These are phyloP conservation scores for Craseonycteris thonglongyai DNA, from an alignment of 2,113 vertebrate genomes.

Conservation along the genomic window DNA sequence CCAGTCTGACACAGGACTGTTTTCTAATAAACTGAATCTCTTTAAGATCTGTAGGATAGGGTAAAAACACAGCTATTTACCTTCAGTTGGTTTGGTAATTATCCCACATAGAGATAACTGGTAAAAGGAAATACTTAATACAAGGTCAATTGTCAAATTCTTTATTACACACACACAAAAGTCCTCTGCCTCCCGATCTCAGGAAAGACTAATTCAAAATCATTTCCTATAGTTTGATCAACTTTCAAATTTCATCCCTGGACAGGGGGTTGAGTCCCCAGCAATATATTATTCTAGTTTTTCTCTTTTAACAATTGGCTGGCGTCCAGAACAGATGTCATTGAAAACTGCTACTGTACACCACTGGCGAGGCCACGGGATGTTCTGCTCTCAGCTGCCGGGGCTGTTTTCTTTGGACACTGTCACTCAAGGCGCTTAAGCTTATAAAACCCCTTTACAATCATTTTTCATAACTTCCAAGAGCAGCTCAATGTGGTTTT, in stretches of 20 bases:
- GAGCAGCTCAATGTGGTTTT: slow-evolving; percentile 28
- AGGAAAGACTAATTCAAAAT: background rate
- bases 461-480: slow-evolving; percentile 32
- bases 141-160: background rate
- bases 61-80: background rate
- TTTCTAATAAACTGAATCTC: background rate
- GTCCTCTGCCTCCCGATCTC: background rate
- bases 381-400: background rate
- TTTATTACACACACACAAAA: background rate
- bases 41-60: background rate
- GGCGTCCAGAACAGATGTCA: background rate
- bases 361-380: background rate
- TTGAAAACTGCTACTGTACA: background rate
- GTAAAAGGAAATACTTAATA: background rate
- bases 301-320: background rate
- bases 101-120: background rate
- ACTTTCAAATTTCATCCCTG: background rate
- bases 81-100: background rate
- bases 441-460: slow-evolving; percentile 25
- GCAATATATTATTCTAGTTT: background rate
- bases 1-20: background rate
- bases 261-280: background rate
- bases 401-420: slow-evolving; percentile 11
- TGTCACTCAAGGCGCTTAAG: background rate
- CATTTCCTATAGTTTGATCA: background rate